Evolutionary conservation across 2,797 vertebrate species (phyloP), one percentile per base, ranked within the genome.

Genomic region (Myripristis murdjan): DNA sequence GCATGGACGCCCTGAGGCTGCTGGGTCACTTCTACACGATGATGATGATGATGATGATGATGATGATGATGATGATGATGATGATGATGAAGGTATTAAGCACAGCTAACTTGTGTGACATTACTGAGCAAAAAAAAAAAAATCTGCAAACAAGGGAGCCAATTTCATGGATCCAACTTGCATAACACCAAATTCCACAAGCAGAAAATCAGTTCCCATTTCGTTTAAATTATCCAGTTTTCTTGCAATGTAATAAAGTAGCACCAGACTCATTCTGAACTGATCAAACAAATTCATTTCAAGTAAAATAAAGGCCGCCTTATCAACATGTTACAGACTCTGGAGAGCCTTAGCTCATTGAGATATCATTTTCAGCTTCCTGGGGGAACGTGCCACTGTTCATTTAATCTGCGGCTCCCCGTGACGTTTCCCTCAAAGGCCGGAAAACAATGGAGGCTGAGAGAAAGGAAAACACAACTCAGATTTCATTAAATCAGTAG

Each of bases 291-390:
- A 78, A 80, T 71, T 70, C 33, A 59, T 84, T 84, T 84, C 64
- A 81, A 78, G 62, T 61, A 62, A 71, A 71, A 74, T 72, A 76
- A 16, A 1, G 14, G 14, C 18, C 3, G 47, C 64, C 83, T 91
- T 88, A 91, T 92, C 84, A 75, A 39, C 67, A 23, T 79, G 86
- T 64, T 22, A 62, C 87, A 89, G 73, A 72, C 73, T 61, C 59
- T 64, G 69, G 75, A 67, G 55, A 77, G 62, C 1, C 15, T 65
- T 53, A 68, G 51, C 81, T 74, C 54, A 0, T 75, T 64, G 75
- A 75, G 87, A 85, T 90, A 85, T 90, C 70, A 60, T 89, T 88
- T 84, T 71, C 75, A 71, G 75, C 81, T 58, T 89, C 83, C 81
- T 58, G 79, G 72, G 84, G 86, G 77, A 69, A 79, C 37, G 18